Evolutionary conservation across 1,140 invertebrate genomes (phyloP), one percentile per base, ranked within the genome.

Genomic region (Lysiphlebus fabarum): DNA sequence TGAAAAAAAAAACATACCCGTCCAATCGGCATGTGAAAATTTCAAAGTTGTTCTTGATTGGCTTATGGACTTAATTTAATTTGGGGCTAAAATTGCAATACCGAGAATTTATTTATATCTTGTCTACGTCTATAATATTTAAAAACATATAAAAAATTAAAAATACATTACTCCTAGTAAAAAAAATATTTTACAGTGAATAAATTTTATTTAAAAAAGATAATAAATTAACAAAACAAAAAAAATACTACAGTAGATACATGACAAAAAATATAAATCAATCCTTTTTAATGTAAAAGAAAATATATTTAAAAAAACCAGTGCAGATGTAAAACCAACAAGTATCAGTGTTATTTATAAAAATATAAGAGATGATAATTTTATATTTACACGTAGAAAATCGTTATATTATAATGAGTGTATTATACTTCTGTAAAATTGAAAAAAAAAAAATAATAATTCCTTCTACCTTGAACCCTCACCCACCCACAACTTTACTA

Each of bases 301-400:
- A 65, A 51, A 64, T 64, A 67, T 64, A 38, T 17, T 5, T 36
- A 38, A 36, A 48, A 63, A 59, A 65, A 53, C 59, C 59, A 65
- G 64, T 56, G 62, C 61, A 61, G 33, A 58, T 65, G 65, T 56
- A 65, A 54, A 62, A 67, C 41, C 59, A 68, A 63, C 55, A 71
- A 67, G 59, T 71, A 66, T 73, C 70, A 71, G 70, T 73, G 75
- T 68, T 77, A 74, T 26, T 26, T 2, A 26, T 68, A 41, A 50
- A 68, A 70, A 40, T 72, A 67, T 74, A 74, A 79, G 70, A 79
- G 75, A 78, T 75, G 73, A 79, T 77, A 78, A 78, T 78, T 78
- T 79, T 79, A 75, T 79, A 79, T 77, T 77, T 76, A 76, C 70
- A 71, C 63, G 70, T 67, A 69, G 61, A 59, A 59, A 53, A 61